These are phyloP conservation scores for Aphelenchoides fujianensis DNA, from an alignment of 1,140 invertebrate genomes.

Conservation along the genomic window DNA sequence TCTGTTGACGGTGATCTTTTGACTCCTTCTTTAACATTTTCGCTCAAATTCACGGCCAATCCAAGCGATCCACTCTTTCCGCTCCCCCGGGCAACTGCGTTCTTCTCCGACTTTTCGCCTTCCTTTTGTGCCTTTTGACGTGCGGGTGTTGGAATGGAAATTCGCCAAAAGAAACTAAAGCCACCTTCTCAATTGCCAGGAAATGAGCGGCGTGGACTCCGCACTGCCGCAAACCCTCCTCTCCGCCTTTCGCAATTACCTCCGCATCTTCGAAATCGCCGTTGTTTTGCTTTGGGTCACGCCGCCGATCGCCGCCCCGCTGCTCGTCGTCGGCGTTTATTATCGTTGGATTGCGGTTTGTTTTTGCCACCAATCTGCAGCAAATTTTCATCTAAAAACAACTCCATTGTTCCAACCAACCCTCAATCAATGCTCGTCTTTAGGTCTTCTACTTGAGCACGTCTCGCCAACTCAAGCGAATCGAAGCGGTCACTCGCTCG, in stretches of 20 bases:
- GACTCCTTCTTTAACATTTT: conserved; percentile 17
- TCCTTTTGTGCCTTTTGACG: too few relatives aligned
- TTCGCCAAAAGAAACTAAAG: not conserved
- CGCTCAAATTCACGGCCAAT: not conserved
- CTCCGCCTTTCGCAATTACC: not conserved
- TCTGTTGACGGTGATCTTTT: conserved; percentile 33
- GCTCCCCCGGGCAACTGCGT: too few relatives aligned
- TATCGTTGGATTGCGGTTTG: not conserved
- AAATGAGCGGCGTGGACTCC: not conserved
- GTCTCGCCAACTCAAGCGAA: conserved; percentile 66
- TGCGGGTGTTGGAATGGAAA: too few relatives aligned
- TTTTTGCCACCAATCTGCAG: too few relatives aligned
- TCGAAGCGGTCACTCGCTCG: conserved; percentile 66
- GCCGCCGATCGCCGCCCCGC: not conserved
- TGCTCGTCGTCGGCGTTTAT: not conserved
- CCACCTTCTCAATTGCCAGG: not conserved
- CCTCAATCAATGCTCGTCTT: conserved; percentile 30
- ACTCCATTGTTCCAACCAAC: too few relatives aligned
- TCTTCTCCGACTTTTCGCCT: not conserved
- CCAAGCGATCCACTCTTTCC: too few relatives aligned
- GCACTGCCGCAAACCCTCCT: not conserved
- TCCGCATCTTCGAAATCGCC: not conserved
- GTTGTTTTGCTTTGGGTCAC: not conserved
- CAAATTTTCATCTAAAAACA: too few relatives aligned
- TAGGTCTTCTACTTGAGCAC: conserved; percentile 66